These are phyloP conservation scores for Mastigias papua DNA, from an alignment of 30 jellyfish, hydroid and myxozoan genomes.

Conservation along the genomic window DNA sequence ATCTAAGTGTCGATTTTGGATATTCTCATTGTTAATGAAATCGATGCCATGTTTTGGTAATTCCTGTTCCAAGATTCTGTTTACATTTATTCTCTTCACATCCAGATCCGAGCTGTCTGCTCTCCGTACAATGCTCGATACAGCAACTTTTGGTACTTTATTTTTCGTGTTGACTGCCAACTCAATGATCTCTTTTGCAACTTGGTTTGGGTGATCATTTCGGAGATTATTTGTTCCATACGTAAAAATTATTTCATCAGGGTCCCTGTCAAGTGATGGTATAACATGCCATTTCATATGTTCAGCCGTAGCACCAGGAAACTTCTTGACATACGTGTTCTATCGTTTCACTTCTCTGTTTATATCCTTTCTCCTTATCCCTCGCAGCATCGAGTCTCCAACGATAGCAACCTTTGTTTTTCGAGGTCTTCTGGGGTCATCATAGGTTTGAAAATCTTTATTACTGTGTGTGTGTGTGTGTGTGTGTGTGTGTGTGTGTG, in stretches of 20 bases:
- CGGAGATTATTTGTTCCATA: slow-evolving; percentile 31
- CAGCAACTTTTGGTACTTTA: slow-evolving; percentile 11
- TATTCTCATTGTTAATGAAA: not conserved
- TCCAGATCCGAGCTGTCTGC: slow-evolving; percentile 9
- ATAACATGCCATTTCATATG: slow-evolving; percentile 7
- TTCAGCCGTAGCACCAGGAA: slow-evolving; percentile 43
- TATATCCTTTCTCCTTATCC: not conserved
- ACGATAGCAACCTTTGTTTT: too few species aligned
- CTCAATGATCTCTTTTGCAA: not conserved
- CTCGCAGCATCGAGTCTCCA: slow-evolving; percentile 2
- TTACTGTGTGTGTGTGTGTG: too few species aligned
- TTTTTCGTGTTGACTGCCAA: not conserved
- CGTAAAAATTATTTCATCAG: slow-evolving; percentile 1
- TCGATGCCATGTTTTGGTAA: not conserved
- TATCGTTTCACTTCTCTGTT: not conserved
- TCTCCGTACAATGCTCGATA: slow-evolving; percentile 8
- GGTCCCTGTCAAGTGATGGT: slow-evolving; percentile 13
- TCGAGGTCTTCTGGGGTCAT: too few species aligned
- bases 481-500: too few species aligned
- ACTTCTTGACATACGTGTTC: not conserved
- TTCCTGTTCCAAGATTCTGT: too few species aligned
- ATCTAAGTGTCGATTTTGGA: too few species aligned
- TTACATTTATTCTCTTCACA: too few species aligned
- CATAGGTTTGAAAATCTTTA: too few species aligned
- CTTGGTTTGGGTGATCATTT: slow-evolving; percentile 7